Percentiles rank a stretch among this genome's conserved stretches.
Conservation (phyloP, 2,797 vertebrate species). For the Luscinia luscinia region DNA sequence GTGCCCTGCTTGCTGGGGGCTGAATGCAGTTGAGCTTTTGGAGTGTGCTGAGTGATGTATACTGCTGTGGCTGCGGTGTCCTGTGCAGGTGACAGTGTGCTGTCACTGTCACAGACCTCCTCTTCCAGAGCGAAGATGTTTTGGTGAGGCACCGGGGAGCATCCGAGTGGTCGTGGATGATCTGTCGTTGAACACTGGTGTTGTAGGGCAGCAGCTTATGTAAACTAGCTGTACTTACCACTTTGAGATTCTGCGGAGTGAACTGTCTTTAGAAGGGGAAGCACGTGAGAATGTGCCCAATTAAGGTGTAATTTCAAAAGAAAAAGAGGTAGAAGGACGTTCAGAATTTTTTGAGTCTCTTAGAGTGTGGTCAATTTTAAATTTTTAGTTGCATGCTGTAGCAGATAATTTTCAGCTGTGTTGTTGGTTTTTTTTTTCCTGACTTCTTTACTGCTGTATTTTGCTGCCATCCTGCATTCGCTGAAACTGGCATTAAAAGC, state of each 20-base stretch:
- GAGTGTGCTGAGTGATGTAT: rapidly evolving
- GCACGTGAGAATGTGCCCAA: background rate
- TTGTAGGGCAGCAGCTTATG: rapidly evolving
- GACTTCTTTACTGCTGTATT: background rate
- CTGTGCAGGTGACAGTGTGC: rapidly evolving
- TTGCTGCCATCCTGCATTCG: background rate
- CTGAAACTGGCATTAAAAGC: background rate
- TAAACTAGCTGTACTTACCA: rapidly evolving
- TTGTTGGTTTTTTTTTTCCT: background rate
- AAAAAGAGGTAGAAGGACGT: background rate
- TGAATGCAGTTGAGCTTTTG: rapidly evolving
- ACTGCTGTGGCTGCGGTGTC: rapidly evolving
- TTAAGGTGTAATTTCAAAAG: background rate
- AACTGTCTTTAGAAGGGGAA: background rate
- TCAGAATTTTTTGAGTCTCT: background rate
- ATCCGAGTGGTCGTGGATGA: rapidly evolving
- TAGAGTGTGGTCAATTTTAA: background rate
- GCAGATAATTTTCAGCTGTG: background rate
- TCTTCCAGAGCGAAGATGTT: background rate
- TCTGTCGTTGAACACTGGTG: background rate
- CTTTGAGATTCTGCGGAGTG: background rate
- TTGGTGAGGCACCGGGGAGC: background rate
- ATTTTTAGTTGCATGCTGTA: background rate
- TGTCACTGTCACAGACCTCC: background rate
- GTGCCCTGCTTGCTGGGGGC: background rate